Base-by-base conservation (phyloP, 2,113 vertebrate genomes). In the Geococcyx californianus region DNA sequence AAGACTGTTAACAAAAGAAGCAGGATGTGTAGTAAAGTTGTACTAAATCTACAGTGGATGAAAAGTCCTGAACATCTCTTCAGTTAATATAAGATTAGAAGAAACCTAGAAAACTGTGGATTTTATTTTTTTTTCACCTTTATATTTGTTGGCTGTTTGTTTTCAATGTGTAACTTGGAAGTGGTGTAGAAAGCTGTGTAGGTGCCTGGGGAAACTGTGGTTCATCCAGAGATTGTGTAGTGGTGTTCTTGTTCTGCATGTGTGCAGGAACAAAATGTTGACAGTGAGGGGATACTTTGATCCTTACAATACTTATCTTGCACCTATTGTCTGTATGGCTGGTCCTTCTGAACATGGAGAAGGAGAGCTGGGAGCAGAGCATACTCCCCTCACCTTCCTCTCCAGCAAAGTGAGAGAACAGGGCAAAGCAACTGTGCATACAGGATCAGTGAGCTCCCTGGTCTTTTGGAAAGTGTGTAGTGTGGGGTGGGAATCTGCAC, bases 381-480 rank as follows among this genome's bases (percentile, higher is more conserved):
- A 5, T 28, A 23, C 10, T 70, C 11, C 21, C 7, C 5, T 54
- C 11, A 59, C 29, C n/a, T 31, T 40, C 31, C n/a, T 54, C 7
- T 66, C 10, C 34, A 55, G 52, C 18, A 13, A 31, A 44, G 14
- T 44, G 40, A 24, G 45, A 78, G 55, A 45, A 26, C 23, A 74
- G 67, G 63, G 25, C 15, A 7, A 34, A 70, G 42, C 3, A 0
- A 2, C n/a, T 8, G 7, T 33, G 16, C 2, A 1, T 24, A 4
- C 3, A 3, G 16, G 40, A 11, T 55, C 42, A 62, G 67, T 1
- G 5, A 54, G 31, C 31, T 16, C 74, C 40, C 11, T 2, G 4
- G 1, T 23, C 23, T 55, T 44, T 55, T 44, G 47, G 25, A 58
- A 10, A 44, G 45, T 0, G 0, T 54, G 11, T 44, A 25, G 36